Base-by-base conservation (phyloP, 1,140 invertebrate species). In the Oryctes rhinoceros region DNA sequence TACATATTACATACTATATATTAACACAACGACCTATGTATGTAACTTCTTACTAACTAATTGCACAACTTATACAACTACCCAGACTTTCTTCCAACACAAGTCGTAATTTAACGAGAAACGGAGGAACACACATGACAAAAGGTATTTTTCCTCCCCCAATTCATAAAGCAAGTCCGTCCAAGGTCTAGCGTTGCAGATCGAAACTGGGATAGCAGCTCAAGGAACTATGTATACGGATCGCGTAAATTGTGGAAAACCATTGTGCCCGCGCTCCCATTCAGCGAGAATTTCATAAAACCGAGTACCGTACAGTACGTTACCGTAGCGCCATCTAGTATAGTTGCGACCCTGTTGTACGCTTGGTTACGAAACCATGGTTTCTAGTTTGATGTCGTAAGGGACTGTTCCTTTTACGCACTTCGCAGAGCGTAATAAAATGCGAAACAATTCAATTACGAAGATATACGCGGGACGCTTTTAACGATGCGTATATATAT, bases 381-480 rank as follows among this genome's bases (percentile, higher is more conserved):
- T 59, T 59, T 59, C 13, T 59, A 59, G 53, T 59, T 59, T 59
- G n/a, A 59, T 59, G 53, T 18, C n/a, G 53, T 18, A 59, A 18
- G n/a, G 53, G 53, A 6, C 53, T n/a, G 53, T 59, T 59, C 53
- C 53, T 59, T 59, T 59, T 59, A 59, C 53, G 53, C 53, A 59
- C 53, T 59, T 59, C 15, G 53, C 18, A 18, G 18, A 15, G 53
- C 53, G 53, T 59, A 59, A 59, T 59, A 59, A 59, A 59, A 59
- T n/a, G 53, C 53, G 53, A 59, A 59, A 59, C 53, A 59, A 59
- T 59, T 59, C 53, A 59, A 59, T 59, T 59, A n/a, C 53, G 53
- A 59, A 59, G 53, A 59, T 59, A 59, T 59, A 59, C 53, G 53
- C 53, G 15, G 15, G 15, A 59, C 53, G 53, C 13, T 59, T 59